Evolutionary conservation across 1,140 invertebrate genomes (phyloP).

Genomic region (Aphelenchoides besseyi): DNA sequence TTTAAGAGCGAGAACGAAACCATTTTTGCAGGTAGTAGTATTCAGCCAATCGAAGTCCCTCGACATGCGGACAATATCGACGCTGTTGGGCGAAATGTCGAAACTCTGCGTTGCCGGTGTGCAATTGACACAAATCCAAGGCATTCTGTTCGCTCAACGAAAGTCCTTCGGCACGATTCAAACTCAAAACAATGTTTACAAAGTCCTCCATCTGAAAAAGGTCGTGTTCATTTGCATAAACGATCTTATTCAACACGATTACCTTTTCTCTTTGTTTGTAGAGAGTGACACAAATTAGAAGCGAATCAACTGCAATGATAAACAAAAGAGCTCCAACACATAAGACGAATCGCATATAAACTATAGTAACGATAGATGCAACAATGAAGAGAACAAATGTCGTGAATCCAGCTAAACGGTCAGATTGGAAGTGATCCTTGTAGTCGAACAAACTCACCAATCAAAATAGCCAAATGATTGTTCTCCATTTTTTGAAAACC

Average conservation of each 20-base stretch:
- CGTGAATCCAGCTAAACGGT: not conserved
- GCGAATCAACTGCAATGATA: not conserved
- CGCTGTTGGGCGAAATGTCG: not conserved
- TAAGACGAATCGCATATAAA: conserved; percentile 15
- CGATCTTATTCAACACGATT: not conserved
- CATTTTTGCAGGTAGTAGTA: conserved; percentile 22
- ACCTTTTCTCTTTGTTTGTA: conserved; percentile 24
- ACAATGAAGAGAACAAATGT: conserved; percentile 4
- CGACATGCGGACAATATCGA: not conserved
- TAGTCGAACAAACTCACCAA: conserved; percentile 2
- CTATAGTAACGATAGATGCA: not conserved
- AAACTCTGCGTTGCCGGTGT: conserved; percentile 12
- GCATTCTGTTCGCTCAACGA: conserved; percentile 10
- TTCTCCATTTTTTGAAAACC: conserved; percentile 22
- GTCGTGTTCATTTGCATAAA: not conserved
- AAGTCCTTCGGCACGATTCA: conserved; percentile 17
- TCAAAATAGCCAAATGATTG: conserved; percentile 17
- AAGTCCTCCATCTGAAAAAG: conserved; percentile 18
- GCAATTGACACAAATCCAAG: conserved; percentile 14
- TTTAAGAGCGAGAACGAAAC: not conserved
- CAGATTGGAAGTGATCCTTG: not conserved
- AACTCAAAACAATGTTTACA: not conserved
- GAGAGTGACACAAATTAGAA: conserved; percentile 13
- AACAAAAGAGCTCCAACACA: conserved; percentile 6
- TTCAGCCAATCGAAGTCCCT: conserved; percentile 11